Evolutionary conservation across 2,113 vertebrate species (phyloP).

Genomic region (Eretmochelys imbricata): DNA sequence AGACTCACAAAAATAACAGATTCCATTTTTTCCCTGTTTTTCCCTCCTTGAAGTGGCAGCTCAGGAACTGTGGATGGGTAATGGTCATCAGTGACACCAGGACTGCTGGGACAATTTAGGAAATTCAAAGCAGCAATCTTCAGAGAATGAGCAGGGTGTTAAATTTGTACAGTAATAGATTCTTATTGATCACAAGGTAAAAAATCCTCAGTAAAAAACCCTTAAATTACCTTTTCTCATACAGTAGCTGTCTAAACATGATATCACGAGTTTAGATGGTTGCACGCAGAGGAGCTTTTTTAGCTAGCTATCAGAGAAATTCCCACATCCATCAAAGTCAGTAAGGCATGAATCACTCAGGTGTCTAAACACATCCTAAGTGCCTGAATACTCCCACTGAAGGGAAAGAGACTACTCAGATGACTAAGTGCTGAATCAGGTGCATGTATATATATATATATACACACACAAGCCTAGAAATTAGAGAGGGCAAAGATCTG

Average conservation of each 20-base stretch:
- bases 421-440: not conserved
- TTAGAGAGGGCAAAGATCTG: not conserved
- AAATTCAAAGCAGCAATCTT: slow-evolving; percentile 14
- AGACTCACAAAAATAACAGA: not conserved
- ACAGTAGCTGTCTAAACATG: not conserved
- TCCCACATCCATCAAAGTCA: not conserved
- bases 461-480: not conserved
- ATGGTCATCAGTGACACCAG: not conserved
- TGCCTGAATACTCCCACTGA: not conserved
- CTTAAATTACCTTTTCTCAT: not conserved
- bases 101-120: not conserved
- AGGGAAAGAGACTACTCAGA: not conserved
- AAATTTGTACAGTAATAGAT: not conserved
- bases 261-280: not conserved
- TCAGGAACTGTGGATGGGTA: slow-evolving; percentile 1
- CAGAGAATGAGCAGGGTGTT: not conserved
- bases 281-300: not conserved
- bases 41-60: not conserved
- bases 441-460: too few relatives aligned
- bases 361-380: not conserved
- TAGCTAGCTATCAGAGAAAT: not conserved
- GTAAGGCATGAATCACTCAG: not conserved
- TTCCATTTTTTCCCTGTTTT: not conserved
- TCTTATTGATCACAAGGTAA: not conserved
- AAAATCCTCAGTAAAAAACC: not conserved